Base-by-base conservation (phyloP, 2,113 vertebrate genomes). In the Mobula hypostoma region DNA sequence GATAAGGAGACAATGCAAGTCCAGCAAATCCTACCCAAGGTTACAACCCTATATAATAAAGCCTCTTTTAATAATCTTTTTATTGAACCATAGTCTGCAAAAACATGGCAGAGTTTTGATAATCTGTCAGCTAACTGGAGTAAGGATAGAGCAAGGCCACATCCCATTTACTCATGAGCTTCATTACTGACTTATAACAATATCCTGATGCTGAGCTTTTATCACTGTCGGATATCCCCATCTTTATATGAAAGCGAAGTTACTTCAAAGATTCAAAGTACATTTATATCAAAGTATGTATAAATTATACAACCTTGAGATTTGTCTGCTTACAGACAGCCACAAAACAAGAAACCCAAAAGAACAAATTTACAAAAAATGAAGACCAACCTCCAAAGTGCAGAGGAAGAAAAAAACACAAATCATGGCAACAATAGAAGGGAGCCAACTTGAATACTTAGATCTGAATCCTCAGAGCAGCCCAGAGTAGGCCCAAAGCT, bases 11-110 rank as follows among this genome's bases (percentile, higher is more conserved):
- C 21, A 93, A 76, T 74, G 40, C 15, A 72, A 74, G 21, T 8
- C 40, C 32, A 93, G 36, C 21, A 93, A 93, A 74, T 93, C 70
- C 90, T 92, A 17, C 19, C 32, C 91, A 93, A 93, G 91, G 91
- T 93, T 76, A 93, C 32, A 93, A 29, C 91, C 6, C 91, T 56
- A 76, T 40, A 72, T 76, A 48, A 74, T 93, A 74, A 76, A 74
- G 9, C 90, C 56, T 68, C 85, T 90, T 66, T 93, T 56, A 56
- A 72, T 93, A 93, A 93, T 93, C 61, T 90, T 66, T 90, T 90
- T 32, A 90, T 90, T 90, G 27, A 66, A 58, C 2, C 5, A 61
- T 63, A 4, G 2, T 87, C 11, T 0, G 11, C 11, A 87, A 87
- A 90, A 32, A 6, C 27, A n/a, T 85, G 58, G 27, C 56, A 48